Evolutionary conservation across 2,888 invertebrate genomes (phyloP), one percentile per base, ranked within the genome.

Genomic region (Andrena bucephala): DNA sequence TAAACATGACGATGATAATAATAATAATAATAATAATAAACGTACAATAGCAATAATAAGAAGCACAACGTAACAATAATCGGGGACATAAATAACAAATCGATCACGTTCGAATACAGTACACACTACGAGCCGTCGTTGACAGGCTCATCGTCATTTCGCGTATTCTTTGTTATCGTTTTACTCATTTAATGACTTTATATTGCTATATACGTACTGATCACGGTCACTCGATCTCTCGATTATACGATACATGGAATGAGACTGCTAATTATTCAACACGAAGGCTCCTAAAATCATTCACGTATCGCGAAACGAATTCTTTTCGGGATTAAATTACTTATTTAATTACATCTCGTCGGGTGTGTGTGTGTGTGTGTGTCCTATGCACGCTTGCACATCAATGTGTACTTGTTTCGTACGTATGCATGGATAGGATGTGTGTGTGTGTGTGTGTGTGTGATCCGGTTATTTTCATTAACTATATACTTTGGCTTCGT

Each of bases 191-290:
- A 79, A 71, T 79, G 74, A 75, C 71, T 86, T 88, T 87, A 89
- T 87, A 89, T 80, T 82, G 89, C 89, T 92, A 92, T 87, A 85
- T 86, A 86, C 88, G 85, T 81, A 87, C 83, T 81, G 81, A 73
- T 85, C 86, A 83, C 88, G 85, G 79, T 79, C 88, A 89, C 89
- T 89, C 87, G 87, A 87, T 91, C 88, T 85, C 86, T 90, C 88
- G 88, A 86, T 92, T 91, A 91, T 81, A 92, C 89, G 90, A 82
- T 88, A 86, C 84, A 85, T 84, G 82, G 87, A 89, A 90, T 91
- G 90, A 93, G 91, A 89, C 86, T 87, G 91, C 93, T 92, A 92
- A 91, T 92, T 85, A 88, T 81, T 90, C 88, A 91, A 92, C 88
- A 89, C 85, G 89, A 91, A 87, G 87, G 88, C 89, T 85, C 86